Evolutionary conservation across 2,888 invertebrate genomes (phyloP), one percentile per base, ranked within the genome.

Genomic region (Phortica okadai): DNA sequence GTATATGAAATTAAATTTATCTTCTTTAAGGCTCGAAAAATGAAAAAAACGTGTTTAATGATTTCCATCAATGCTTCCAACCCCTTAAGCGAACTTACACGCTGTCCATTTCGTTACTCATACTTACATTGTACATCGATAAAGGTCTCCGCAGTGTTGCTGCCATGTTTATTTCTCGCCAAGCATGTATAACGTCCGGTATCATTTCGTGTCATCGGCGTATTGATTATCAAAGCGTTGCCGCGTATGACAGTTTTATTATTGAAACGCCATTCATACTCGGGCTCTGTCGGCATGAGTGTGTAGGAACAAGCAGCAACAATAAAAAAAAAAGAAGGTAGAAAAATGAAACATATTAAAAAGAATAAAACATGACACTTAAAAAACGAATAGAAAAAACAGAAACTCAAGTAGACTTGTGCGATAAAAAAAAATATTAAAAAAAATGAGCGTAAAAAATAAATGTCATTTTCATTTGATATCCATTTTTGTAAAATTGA

Each of bases 81-180:
- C 8, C 8, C 25, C 25, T 16, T 1, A n/a, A 16, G 59, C 59
- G 16, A 11, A 16, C 16, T 25, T 25, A 59, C n/a, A 8, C 59
- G 25, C 59, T 59, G 50, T 11, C 59, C 59, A 11, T 16, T 25
- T 33, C 4, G 33, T 33, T 16, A 7, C n/a, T 73, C 16, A 64
- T 80, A 90, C 91, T 95, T 92, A 97, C 97, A 97, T 92, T 95
- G 94, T 59, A 98, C 97, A 91, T 97, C 95, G 83, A 98, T 93
- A 81, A 93, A 92, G 5, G 96, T 95, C 25, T 94, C 93, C 11
- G 94, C 94, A 72, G 93, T 94, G 80, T 94, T 93, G 74, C 93
- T 93, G 21, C 97, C 98, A 79, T 97, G 97, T 82, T 95, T 94
- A 91, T 98, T 96, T 85, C 92, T 93, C 0, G 96, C 96, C 82